phyloP scores from a whole-genome alignment of 2,888 invertebrate species.

The Noctuana brunneofusca region DNA sequence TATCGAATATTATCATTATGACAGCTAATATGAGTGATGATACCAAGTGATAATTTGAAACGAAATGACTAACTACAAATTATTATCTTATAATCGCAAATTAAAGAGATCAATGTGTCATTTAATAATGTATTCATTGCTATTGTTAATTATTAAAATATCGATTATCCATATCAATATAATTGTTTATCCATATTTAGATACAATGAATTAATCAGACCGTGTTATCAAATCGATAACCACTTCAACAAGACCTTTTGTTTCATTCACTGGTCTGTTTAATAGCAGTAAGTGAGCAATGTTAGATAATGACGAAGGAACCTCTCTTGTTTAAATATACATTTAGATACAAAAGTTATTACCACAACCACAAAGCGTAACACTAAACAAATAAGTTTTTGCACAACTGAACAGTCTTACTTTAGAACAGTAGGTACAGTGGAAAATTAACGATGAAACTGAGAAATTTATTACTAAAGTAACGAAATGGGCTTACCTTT shows the following conservation, averaged over 20 bases:
- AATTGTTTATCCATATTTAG: slow-evolving; percentile 11
- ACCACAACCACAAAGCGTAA: slow-evolving; percentile 19
- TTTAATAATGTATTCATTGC: not conserved
- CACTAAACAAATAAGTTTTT: slow-evolving; percentile 8
- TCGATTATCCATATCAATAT: no score
- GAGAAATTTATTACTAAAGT: not conserved
- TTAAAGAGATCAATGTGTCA: not conserved
- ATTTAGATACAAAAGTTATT: slow-evolving; percentile 14
- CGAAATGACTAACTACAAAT: not conserved
- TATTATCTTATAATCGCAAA: not conserved
- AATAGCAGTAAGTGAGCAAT: slow-evolving; percentile 38
- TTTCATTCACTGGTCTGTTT: slow-evolving; percentile 56
- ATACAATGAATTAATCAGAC: slow-evolving; percentile 5
- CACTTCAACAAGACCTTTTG: slow-evolving; percentile 43
- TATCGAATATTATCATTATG: no score
- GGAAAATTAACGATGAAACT: slow-evolving; percentile 1
- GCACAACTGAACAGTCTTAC: not conserved
- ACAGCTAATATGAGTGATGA: no score
- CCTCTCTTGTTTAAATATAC: slow-evolving; percentile 22
- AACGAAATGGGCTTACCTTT: slow-evolving; percentile 57
- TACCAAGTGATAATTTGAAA: no score
- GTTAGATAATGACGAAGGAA: slow-evolving; percentile 30
- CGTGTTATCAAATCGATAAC: slow-evolving; percentile 11
- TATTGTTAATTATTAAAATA: not conserved
- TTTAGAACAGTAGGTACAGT: not conserved